phyloP scores from a whole-genome alignment of 2,888 invertebrate species.

The Cactoblastis cactorum region DNA sequence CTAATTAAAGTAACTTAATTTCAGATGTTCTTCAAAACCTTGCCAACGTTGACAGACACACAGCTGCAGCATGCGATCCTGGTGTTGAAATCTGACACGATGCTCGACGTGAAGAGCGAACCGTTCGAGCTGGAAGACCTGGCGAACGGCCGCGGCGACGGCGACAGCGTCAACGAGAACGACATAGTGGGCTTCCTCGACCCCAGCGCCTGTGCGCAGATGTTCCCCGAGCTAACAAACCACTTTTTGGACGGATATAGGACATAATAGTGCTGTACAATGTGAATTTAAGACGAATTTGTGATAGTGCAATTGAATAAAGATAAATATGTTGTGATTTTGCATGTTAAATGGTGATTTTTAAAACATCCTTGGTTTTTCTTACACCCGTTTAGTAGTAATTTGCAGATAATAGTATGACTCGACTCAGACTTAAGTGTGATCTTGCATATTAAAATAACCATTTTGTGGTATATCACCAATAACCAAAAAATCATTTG shows the following conservation, averaged over 20 bases:
- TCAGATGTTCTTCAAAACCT: conserved; percentile 62
- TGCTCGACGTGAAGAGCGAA: conserved; percentile 3
- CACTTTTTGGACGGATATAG: not conserved
- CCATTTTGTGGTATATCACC: too few relatives aligned
- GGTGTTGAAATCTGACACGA: conserved; percentile 31
- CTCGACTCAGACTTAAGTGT: too few relatives aligned
- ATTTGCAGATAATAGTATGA: too few relatives aligned
- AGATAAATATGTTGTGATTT: too few relatives aligned
- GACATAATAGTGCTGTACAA: not conserved
- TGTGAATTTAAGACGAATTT: too few relatives aligned
- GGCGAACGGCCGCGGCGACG: not conserved
- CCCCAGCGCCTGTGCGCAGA: not conserved
- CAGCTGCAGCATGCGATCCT: conserved; percentile 46
- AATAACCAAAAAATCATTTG: too few relatives aligned
- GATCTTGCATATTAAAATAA: too few relatives aligned
- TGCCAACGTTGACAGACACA: conserved; percentile 48
- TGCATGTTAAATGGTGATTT: too few relatives aligned
- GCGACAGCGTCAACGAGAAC: not conserved
- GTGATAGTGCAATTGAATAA: too few relatives aligned
- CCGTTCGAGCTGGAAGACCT: not conserved
- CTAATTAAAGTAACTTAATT: conserved; percentile 16
- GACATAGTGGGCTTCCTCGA: not conserved
- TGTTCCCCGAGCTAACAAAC: not conserved
- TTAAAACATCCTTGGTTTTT: too few relatives aligned
- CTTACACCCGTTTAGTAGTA: too few relatives aligned